Base-by-base conservation (phyloP, 2,888 invertebrate genomes). In the Minunthozetes semirufus region DNA sequence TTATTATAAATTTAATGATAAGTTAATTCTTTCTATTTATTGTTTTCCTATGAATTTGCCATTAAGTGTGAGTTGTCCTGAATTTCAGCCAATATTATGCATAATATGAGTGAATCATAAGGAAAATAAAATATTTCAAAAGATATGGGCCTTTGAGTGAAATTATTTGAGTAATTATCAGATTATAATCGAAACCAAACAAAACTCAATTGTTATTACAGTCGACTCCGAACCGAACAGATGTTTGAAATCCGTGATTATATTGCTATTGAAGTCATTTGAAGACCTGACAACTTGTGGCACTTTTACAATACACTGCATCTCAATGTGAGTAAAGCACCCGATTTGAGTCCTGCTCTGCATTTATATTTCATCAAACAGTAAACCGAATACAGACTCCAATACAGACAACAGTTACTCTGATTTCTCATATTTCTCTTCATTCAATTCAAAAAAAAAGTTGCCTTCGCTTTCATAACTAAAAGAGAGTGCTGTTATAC, bases 251-350 rank as follows among this genome's bases (percentile, higher is more conserved):
- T 61, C 38, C 3, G 38, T 38, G 33, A 66, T 66, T 38, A 66
- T 66, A 66, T 6, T 66, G 38, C 38, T 19, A 66, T 42, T 38
- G 19, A 42, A 33, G 33, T 33, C 33, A 33, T 33, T 33, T n/a
- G 33, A 33, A 66, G 66, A 38, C n/a, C 38, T 66, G 66, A 66
- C 66, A 66, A 66, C 66, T 66, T 66, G 66, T 66, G 66, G 66
- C 33, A 19, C 66, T n/a, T 38, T 38, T 42, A 33, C 29, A 61
- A 66, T 66, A 11, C 66, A 11, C 4, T 66, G 38, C 11, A 33
- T 63, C 11, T 56, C 22, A 59, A n/a, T 59, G 4, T 13, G 11
- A 59, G 19, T 25, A 11, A n/a, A n/a, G n/a, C n/a, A n/a, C 27
- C 8, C 11, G 59, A 27, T 9, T 11, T 27, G 11, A n/a, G n/a